Base-by-base conservation (phyloP, 1,140 invertebrate species). In the Maconellicoccus hirsutus region DNA sequence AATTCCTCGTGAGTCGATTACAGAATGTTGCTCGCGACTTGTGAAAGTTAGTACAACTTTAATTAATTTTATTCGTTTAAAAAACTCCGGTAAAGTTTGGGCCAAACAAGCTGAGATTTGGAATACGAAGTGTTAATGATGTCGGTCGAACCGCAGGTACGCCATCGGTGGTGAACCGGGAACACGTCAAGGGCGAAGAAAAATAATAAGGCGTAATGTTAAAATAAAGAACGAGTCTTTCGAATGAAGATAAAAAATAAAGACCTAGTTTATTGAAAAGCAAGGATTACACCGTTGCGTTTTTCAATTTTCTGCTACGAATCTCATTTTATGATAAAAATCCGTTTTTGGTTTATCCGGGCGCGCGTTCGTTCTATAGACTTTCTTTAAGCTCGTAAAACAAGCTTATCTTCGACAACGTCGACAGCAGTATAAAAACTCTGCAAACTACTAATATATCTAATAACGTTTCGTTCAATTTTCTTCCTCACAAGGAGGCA, bases 271-370 rank as follows among this genome's bases (percentile, higher is more conserved):
- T 52, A 52, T 19, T 52, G 42, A 52, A 52, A 52, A 52, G 42
- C 12, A 52, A 52, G 42, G n/a, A 52, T 52, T 52, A 52, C 42
- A 52, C 42, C 6, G 42, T 52, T 52, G n/a, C 42, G 42, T 52
- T 52, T 33, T 52, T 52, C 42, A 52, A 52, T 52, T 52, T 52
- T 52, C 42, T 52, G 42, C 16, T 52, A 52, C 10, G 42, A 52
- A 52, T 52, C n/a, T 52, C 42, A 52, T 52, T 52, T 52, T 52
- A 52, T 52, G 42, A 52, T 52, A 52, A 52, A 52, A 19, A 52
- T 52, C 42, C 42, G 42, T 52, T 52, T 52, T 52, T 19, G n/a
- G 42, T 52, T 8, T 52, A 52, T 16, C 16, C 42, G 29, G 29
- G 29, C 29, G 12, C n/a, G 42, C 42, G 42, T 52, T 52, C 42